These are phyloP conservation scores for Taenioides sp. DNA, from an alignment of 2,797 vertebrate genomes.

Conservation along the genomic window DNA sequence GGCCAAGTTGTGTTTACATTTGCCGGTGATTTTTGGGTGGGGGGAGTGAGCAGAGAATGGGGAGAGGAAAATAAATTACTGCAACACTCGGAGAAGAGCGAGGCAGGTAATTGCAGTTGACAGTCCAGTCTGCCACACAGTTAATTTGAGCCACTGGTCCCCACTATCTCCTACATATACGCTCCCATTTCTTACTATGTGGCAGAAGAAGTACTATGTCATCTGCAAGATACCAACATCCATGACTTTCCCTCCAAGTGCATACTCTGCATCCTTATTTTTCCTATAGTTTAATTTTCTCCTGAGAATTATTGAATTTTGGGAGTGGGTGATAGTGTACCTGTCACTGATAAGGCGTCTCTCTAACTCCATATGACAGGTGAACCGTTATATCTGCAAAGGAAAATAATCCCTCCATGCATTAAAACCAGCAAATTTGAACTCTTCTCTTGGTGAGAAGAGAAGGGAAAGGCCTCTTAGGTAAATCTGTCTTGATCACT, in stretches of 20 bases:
- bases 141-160: conserved; percentile 92
- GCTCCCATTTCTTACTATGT: conserved; percentile 50
- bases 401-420: conserved; percentile 85
- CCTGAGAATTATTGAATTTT: conserved; percentile 79
- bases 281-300: conserved; percentile 71
- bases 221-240: conserved; percentile 91
- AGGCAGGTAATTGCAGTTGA: conserved; percentile 90
- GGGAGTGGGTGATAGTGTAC: conserved; percentile 88
- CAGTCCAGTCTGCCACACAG: conserved; percentile 88
- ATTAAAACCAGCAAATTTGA: conserved; percentile 70
- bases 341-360: conserved; percentile 93
- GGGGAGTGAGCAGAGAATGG: conserved; percentile 40
- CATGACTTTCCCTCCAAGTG: conserved; percentile 86
- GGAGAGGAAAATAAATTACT: conserved; percentile 70
- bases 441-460: conserved; percentile 47
- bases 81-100: conserved; percentile 79
- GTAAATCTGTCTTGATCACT: conserved; percentile 71
- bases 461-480: conserved; percentile 69
- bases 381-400: conserved; percentile 87
- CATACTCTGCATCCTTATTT: conserved; percentile 73
- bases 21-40: conserved; percentile 65
- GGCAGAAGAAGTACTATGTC: conserved; percentile 83
- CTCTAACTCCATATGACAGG: conserved; percentile 92
- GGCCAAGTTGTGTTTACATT: conserved; percentile 72
- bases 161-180: conserved; percentile 75